A percentile compares a stretch with the other conserved stretches of the same genome.
Evolutionary conservation across 2,797 vertebrate genomes (phyloP).

Genomic region (Macropus fuliginosus): DNA sequence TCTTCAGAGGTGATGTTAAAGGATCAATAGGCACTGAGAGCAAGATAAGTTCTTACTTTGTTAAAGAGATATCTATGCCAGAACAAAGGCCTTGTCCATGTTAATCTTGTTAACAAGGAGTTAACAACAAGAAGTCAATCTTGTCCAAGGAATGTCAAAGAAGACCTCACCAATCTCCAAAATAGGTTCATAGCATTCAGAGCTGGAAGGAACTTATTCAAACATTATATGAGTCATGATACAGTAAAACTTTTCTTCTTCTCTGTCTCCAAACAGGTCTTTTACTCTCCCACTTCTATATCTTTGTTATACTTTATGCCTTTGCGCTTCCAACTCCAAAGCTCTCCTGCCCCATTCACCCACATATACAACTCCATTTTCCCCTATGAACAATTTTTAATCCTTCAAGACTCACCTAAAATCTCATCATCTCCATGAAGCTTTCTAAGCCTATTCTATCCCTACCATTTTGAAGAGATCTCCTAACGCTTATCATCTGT

Average conservation of each 20-base stretch:
- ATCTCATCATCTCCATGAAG: background rate
- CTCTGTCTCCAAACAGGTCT: background rate
- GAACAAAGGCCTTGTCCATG: background rate
- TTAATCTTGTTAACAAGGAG: background rate
- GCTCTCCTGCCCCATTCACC: background rate
- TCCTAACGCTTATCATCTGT: background rate
- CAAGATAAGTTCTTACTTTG: background rate
- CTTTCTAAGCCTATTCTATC: background rate
- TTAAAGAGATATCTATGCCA: background rate
- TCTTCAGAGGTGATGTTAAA: background rate
- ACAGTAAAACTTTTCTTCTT: background rate
- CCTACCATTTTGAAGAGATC: background rate
- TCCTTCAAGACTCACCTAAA: background rate
- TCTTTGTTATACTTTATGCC: background rate
- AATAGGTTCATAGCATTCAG: background rate
- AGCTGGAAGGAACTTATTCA: background rate
- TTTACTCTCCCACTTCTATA: background rate
- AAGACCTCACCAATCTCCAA: background rate
- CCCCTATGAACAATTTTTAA: background rate
- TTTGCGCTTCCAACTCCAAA: background rate
- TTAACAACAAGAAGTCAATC: background rate
- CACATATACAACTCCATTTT: background rate
- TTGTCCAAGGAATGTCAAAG: background rate
- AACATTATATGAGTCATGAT: background rate
- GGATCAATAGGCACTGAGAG: background rate